Evolutionary conservation across 2,888 invertebrate species (phyloP).

Genomic region (Stramonita haemastoma): DNA sequence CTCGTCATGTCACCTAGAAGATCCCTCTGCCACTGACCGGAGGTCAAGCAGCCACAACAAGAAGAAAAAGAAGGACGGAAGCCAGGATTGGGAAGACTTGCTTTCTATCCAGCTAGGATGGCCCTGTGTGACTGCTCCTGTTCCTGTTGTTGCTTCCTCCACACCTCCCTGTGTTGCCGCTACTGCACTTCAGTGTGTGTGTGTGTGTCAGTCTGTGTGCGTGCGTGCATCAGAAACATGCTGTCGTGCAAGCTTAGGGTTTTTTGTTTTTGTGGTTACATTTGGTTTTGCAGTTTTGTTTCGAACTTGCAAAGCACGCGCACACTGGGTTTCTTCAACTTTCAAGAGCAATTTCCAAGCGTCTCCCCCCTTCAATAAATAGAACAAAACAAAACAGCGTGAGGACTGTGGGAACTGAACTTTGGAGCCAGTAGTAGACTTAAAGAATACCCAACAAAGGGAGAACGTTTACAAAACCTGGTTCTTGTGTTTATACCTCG

Average conservation of each 20-base stretch:
- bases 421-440: too few relatives aligned
- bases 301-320: neutral
- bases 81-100: neutral
- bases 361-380: neutral
- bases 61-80: neutral
- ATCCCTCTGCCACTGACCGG: neutral
- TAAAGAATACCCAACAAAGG: neutral
- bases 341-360: neutral
- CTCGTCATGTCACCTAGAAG: neutral
- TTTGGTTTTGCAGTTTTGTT: neutral
- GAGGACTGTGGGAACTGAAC: too few relatives aligned
- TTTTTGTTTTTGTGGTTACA: neutral
- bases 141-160: slow-evolving; percentile 23
- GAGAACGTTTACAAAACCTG: neutral
- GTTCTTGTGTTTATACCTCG: slow-evolving; percentile 28
- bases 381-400: too few relatives aligned
- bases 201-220: neutral
- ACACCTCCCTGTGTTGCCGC: neutral
- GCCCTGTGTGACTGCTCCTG: slow-evolving; percentile 1
- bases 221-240: neutral
- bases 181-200: too few relatives aligned
- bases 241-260: neutral
- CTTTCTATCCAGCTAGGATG: neutral
- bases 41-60: slow-evolving; percentile 14
- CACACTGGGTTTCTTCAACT: neutral